Conservation (phyloP, 2,888 invertebrate species). For the Macrostomum cliftonense region DNA sequence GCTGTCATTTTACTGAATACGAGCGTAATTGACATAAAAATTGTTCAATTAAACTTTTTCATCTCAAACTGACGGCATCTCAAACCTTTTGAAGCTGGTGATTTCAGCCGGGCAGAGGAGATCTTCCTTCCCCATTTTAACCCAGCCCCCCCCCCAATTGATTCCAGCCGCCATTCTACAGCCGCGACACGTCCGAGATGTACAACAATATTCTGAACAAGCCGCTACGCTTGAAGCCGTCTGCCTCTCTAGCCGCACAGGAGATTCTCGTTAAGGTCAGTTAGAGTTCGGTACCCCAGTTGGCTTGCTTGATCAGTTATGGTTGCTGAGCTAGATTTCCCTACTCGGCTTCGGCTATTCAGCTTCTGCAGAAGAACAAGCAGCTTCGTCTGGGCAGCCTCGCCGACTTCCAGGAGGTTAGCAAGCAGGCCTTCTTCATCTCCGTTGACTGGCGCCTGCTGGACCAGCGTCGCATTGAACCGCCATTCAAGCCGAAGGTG, state of each 20-base stretch:
- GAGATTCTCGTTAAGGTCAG: slow-evolving; percentile 41
- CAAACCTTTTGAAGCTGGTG: too few species aligned
- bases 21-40: too few species aligned
- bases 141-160: too few species aligned
- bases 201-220: slow-evolving; percentile 46
- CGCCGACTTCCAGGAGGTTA: slow-evolving; percentile 42
- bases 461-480: slow-evolving; percentile 39
- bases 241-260: slow-evolving; percentile 27
- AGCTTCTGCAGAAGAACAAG: slow-evolving; percentile 45
- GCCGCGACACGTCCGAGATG: slow-evolving; percentile 45
- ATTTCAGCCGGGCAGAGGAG: too few species aligned
- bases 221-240: slow-evolving; percentile 41
- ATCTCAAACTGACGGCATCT: too few species aligned
- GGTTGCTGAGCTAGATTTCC: too few species aligned
- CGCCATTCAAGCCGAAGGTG: slow-evolving; percentile 46
- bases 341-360: too few species aligned
- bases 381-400: slow-evolving; percentile 41
- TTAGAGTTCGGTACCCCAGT: not conserved
- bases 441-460: slow-evolving; percentile 44
- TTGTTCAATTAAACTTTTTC: too few species aligned
- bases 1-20: too few species aligned
- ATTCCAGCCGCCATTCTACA: slow-evolving; percentile 46
- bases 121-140: too few species aligned
- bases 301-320: too few species aligned
- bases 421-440: slow-evolving; percentile 43